These are phyloP conservation scores for Dicrurus megarhynchus DNA, from an alignment of 2,113 vertebrate species.

Conservation along the genomic window DNA sequence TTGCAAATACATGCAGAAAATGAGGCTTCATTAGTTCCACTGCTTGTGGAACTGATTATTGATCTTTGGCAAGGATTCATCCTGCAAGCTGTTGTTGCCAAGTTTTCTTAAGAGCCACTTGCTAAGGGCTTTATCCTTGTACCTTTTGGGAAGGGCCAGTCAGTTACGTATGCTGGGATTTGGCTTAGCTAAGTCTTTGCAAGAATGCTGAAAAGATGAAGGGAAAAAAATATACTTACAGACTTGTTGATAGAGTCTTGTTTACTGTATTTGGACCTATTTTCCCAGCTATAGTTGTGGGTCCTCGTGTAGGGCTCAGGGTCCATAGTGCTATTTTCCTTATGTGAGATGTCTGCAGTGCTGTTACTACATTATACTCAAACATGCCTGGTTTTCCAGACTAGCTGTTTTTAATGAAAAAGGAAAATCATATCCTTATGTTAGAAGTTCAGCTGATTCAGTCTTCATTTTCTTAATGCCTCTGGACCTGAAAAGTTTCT, in stretches of 20 bases:
- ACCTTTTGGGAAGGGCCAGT: background rate
- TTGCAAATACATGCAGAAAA: background rate
- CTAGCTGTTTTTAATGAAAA: constrained; percentile 20
- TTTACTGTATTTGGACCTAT: background rate
- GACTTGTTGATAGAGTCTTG: background rate
- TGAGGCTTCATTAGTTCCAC: constrained; percentile 2
- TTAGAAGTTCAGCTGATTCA: constrained; percentile 2
- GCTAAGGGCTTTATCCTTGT: constrained; percentile 16
- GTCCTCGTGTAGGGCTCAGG: background rate
- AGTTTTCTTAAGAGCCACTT: constrained; percentile 22
- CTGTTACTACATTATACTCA: background rate
- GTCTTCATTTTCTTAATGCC: background rate
- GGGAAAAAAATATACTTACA: background rate
- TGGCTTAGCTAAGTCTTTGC: constrained; percentile 1
- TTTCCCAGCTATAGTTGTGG: background rate
- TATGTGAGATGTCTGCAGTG: background rate
- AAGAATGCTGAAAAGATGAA: constrained; percentile 1
- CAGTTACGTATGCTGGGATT: background rate
- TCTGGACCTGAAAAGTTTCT: background rate
- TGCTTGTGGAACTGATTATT: constrained; percentile 21
- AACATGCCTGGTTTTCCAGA: background rate
- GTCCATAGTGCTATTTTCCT: background rate
- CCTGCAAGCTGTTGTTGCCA: background rate
- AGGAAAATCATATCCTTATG: constrained; percentile 41
- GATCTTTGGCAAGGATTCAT: constrained; percentile 34